Conservation (phyloP, 2,113 vertebrate genomes). For the Saimiri boliviensis region DNA sequence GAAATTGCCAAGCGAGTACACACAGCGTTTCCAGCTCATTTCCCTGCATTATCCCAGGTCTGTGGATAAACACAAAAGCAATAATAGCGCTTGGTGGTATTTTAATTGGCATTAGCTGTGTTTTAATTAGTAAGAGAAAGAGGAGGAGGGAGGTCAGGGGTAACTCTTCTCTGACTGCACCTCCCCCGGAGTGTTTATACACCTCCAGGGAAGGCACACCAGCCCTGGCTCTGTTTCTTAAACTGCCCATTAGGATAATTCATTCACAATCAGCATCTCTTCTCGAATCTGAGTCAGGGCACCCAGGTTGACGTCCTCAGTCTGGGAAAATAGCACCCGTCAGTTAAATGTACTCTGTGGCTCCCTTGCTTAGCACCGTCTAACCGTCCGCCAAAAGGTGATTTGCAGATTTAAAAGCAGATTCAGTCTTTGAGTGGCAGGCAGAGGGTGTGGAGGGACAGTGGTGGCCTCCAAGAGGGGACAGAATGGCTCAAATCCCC, state of each 20-base stretch:
- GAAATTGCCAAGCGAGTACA: not conserved
- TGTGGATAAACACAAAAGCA: slow-evolving; percentile 39
- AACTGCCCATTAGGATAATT: not conserved
- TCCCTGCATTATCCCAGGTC: not conserved
- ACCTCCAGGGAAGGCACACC: fast-evolving
- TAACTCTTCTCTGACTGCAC: fast-evolving
- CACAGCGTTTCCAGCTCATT: slow-evolving; percentile 38
- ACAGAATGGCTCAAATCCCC: not conserved
- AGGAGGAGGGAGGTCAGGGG: not conserved
- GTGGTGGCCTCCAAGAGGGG: not conserved
- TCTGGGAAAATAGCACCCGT: not conserved
- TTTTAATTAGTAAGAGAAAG: slow-evolving; percentile 61
- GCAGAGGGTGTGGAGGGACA: fast-evolving
- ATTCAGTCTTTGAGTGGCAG: not conserved
- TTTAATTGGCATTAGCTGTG: slow-evolving; percentile 40
- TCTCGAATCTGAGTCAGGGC: fast-evolving
- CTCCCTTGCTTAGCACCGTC: fast-evolving
- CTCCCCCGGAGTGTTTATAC: not conserved
- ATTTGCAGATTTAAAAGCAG: not conserved
- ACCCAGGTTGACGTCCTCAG: fast-evolving
- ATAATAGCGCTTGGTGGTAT: not conserved
- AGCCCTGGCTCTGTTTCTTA: fast-evolving
- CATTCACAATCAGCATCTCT: not conserved
- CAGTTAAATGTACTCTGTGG: fast-evolving
- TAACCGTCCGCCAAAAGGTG: not conserved